These are phyloP conservation scores for Drosophila meridionalis DNA, from an alignment of 2,888 invertebrate species.

Conservation along the genomic window DNA sequence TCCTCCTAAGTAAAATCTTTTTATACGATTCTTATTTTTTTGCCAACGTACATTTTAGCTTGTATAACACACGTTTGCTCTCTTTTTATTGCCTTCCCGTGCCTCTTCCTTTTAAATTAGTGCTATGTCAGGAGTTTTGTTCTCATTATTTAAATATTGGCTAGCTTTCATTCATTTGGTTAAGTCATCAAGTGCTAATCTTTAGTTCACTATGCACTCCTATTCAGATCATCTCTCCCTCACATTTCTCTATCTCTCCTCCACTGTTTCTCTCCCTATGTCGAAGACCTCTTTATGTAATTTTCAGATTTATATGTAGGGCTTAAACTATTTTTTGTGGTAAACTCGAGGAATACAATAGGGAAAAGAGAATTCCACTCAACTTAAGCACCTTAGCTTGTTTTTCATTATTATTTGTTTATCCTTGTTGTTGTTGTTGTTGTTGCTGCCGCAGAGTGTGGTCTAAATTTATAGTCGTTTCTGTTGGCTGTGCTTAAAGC, in stretches of 20 bases:
- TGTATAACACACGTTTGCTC: neutral
- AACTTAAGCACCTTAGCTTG: neutral
- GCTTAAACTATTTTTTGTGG: neutral
- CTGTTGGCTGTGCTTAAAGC: slow-evolving; percentile 13
- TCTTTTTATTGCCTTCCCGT: neutral
- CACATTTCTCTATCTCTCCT: neutral
- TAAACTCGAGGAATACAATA: neutral
- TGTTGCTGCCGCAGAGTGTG: slow-evolving; percentile 12
- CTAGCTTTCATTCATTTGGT: neutral
- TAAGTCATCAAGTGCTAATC: neutral
- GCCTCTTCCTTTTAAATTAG: neutral
- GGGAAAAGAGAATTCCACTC: neutral
- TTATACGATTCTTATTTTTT: neutral
- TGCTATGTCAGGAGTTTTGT: neutral
- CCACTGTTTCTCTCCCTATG: neutral
- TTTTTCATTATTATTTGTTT: slow-evolving; percentile 21
- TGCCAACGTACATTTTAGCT: neutral
- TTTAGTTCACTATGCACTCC: neutral
- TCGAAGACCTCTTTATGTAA: neutral
- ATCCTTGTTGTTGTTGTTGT: slow-evolving; percentile 3
- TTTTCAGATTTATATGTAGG: neutral
- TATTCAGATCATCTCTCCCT: too few relatives aligned
- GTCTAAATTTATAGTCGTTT: slow-evolving; percentile 23
- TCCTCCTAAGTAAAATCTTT: neutral
- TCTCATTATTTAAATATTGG: neutral